Percentiles rank a stretch among this genome's conserved stretches.
Evolutionary conservation across 2,888 invertebrate species (phyloP).

Genomic region (Graphium colonna): DNA sequence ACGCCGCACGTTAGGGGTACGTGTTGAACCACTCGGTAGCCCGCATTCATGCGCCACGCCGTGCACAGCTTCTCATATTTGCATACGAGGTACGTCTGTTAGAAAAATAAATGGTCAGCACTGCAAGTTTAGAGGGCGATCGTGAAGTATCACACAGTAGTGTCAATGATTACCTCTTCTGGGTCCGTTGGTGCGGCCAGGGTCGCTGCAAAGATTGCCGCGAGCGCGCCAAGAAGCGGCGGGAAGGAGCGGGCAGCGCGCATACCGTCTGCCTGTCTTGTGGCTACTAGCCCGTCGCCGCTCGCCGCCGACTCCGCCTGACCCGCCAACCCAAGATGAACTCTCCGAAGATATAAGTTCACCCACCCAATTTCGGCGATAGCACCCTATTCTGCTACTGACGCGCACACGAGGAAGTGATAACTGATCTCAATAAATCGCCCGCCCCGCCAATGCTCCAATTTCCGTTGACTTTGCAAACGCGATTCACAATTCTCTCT

Average conservation of each 20-base stretch:
- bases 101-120: constrained; percentile 27
- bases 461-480: constrained; percentile 11
- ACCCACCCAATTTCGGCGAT: constrained; percentile 74
- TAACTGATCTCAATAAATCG: constrained; percentile 33
- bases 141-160: too few relatives aligned
- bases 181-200: background rate
- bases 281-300: constrained; percentile 49
- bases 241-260: constrained; percentile 30
- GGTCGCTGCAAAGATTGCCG: constrained; percentile 16
- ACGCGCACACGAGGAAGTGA: constrained; percentile 52
- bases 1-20: constrained; percentile 38
- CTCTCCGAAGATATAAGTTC: constrained; percentile 69
- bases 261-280: constrained; percentile 61
- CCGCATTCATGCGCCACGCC: constrained; percentile 34
- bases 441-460: constrained; percentile 21
- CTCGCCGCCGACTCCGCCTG: constrained; percentile 54
- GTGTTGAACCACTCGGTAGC: constrained; percentile 5
- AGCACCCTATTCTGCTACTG: constrained; percentile 51
- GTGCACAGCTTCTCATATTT: constrained; percentile 42
- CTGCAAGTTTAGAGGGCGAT: too few relatives aligned
- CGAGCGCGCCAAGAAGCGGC: constrained; percentile 14
- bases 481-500: too few relatives aligned
- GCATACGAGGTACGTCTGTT: constrained; percentile 48
- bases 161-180: background rate
- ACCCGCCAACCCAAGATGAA: constrained; percentile 67